Conservation (phyloP, 2,888 invertebrate species). For the Penaeus monodon region DNA sequence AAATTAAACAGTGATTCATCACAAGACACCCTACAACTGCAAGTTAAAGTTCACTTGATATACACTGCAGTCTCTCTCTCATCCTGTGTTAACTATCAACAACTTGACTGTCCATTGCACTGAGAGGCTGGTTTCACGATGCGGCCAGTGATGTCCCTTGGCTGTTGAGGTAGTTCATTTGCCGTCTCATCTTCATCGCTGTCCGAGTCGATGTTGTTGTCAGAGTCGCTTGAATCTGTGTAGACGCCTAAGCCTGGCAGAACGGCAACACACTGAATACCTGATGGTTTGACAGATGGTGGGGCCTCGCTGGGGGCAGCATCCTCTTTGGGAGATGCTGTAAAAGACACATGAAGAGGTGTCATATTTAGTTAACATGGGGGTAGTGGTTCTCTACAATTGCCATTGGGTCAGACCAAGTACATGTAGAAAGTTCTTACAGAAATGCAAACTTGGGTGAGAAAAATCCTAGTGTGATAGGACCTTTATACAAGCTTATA, state of each 20-base stretch:
- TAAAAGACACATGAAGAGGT: no score
- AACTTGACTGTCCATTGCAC: conserved; percentile 47
- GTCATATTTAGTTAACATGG: no score
- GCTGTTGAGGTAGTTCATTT: conserved; percentile 32
- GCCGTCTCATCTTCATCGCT: conserved; percentile 50
- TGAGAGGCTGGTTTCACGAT: conserved; percentile 46
- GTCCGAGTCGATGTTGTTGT: conserved; percentile 63
- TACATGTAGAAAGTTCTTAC: no score
- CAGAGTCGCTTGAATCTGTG: conserved; percentile 68
- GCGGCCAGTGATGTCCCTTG: conserved; percentile 53
- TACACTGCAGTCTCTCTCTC: neutral
- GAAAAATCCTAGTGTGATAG: no score
- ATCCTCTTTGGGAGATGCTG: neutral
- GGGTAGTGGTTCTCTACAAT: neutral
- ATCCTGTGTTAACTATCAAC: conserved; percentile 15
- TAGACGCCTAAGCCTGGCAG: conserved; percentile 69
- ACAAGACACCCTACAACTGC: no score
- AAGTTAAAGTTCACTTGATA: no score
- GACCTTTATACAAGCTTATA: neutral
- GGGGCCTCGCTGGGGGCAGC: neutral
- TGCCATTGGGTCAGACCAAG: neutral
- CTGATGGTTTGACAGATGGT: neutral
- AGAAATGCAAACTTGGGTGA: no score
- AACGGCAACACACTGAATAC: conserved; percentile 67
- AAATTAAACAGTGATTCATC: no score